phyloP scores from a whole-genome alignment of 2,113 vertebrate genomes.

The Microtus oregoni region DNA sequence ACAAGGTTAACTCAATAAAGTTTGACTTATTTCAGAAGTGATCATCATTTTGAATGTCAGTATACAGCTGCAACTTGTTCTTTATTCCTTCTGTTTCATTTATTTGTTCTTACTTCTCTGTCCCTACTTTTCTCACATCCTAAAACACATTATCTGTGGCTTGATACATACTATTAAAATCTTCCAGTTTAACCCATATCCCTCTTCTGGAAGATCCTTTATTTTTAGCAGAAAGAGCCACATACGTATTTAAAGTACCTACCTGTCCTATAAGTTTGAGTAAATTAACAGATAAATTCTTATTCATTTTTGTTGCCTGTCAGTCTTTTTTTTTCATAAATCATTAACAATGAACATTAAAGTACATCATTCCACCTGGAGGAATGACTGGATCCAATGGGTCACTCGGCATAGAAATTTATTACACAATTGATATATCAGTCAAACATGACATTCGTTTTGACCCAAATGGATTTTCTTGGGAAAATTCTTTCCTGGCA shows the following conservation, averaged over 20 bases:
- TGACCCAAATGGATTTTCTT: slow-evolving; percentile 57
- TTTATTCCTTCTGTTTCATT: slow-evolving; percentile 26
- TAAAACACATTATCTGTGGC: background rate
- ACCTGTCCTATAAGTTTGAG: background rate
- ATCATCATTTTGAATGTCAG: background rate
- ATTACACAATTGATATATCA: slow-evolving; percentile 63
- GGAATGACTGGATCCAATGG: slow-evolving; percentile 42
- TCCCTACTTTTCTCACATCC: background rate
- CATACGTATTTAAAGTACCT: background rate
- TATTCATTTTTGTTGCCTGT: slow-evolving; percentile 16
- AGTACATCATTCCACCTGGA: slow-evolving; percentile 58
- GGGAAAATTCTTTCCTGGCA: slow-evolving; percentile 41
- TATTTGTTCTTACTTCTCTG: background rate
- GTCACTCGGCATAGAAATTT: slow-evolving; percentile 56
- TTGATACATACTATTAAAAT: background rate
- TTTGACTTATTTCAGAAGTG: background rate
- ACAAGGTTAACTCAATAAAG: background rate
- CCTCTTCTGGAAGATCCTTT: background rate
- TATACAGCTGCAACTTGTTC: background rate
- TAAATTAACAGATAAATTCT: background rate
- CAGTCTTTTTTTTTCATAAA: background rate
- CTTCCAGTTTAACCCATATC: background rate
- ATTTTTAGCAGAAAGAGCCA: slow-evolving; percentile 2
- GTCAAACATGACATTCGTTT: slow-evolving; percentile 65
- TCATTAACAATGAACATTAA: slow-evolving; percentile 33